Evolutionary conservation across 1,140 invertebrate species (phyloP).

Genomic region (Melanaphis sacchari): DNA sequence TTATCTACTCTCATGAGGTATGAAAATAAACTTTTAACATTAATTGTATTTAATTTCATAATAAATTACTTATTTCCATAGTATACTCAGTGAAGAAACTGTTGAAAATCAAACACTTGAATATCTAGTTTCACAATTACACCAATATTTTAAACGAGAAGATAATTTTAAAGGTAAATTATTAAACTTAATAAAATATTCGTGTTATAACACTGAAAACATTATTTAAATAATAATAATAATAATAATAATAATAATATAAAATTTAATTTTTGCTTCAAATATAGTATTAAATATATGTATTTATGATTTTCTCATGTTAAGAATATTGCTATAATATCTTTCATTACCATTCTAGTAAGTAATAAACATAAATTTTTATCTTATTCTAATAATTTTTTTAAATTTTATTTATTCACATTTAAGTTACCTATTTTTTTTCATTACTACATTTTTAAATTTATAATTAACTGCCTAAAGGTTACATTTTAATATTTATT

Average conservation of each 20-base stretch:
- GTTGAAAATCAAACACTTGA: conserved; percentile 73
- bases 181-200: not conserved
- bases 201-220: not conserved
- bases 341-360: not conserved
- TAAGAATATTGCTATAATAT: not conserved
- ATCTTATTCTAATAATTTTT: not conserved
- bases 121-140: conserved; percentile 71
- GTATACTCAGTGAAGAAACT: conserved; percentile 73
- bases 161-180: conserved; percentile 60
- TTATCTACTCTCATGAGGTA: conserved; percentile 43
- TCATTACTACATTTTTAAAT: not conserved
- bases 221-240: no score
- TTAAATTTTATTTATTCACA: not conserved
- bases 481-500: no score
- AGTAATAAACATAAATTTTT: not conserved
- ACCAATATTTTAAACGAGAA: conserved; percentile 66
- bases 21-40: not conserved
- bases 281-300: not conserved
- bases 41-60: not conserved
- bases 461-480: not conserved
- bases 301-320: not conserved
- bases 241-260: no score
- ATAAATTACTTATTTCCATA: conserved; percentile 45
- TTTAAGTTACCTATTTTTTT: not conserved
- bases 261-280: not conserved